Conservation (phyloP, 2,113 vertebrate genomes). For the Penelope pileata region DNA sequence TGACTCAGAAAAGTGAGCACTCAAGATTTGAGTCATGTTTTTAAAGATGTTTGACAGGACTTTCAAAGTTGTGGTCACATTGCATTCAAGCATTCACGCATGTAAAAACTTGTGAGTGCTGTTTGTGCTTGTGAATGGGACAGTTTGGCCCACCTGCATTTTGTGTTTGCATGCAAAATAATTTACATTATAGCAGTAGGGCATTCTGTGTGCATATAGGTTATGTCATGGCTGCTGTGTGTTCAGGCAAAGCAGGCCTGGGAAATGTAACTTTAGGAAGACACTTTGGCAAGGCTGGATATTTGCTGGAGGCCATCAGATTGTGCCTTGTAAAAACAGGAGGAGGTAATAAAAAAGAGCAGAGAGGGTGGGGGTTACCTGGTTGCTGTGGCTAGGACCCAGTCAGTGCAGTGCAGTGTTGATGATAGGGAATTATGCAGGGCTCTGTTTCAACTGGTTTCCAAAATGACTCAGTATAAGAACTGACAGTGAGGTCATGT, state of each 20-base stretch:
- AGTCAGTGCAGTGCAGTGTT: neutral
- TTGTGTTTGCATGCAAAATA: neutral
- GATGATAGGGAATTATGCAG: slow-evolving; percentile 5
- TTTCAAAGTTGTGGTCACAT: neutral
- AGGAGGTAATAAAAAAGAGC: neutral
- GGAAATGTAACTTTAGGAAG: neutral
- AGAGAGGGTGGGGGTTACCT: neutral
- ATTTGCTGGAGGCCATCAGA: neutral
- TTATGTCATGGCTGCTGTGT: neutral
- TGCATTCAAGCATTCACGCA: neutral
- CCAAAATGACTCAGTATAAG: slow-evolving; percentile 50
- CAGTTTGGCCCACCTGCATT: neutral
- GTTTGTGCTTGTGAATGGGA: neutral
- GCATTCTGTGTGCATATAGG: neutral
- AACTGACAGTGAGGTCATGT: neutral
- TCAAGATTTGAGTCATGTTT: neutral
- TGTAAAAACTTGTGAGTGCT: neutral
- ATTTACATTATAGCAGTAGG: neutral
- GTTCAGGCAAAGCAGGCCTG: neutral
- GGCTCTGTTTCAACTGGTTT: slow-evolving; percentile 47
- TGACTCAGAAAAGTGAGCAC: neutral
- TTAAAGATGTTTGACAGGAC: neutral
- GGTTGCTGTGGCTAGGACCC: neutral
- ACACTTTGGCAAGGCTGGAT: rapidly evolving
- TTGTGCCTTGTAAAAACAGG: neutral